Evolutionary conservation across 2,888 invertebrate species (phyloP).

Genomic region (Ophion slaviceki): DNA sequence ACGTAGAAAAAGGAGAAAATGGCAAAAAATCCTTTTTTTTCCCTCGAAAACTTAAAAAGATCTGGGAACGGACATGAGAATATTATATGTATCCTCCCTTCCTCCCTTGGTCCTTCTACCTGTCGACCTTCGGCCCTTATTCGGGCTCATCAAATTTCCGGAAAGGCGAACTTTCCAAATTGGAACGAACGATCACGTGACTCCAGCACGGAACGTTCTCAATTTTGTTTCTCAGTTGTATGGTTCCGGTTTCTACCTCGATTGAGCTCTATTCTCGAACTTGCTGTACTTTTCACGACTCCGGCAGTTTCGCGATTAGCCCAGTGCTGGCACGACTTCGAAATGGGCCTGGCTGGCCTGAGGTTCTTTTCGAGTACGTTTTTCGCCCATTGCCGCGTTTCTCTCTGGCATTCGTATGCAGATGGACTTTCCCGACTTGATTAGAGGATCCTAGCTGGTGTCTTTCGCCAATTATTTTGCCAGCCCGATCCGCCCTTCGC

Average conservation of each 20-base stretch:
- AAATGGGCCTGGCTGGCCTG: neutral
- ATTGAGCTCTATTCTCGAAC: neutral
- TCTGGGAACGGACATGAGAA: too few species aligned
- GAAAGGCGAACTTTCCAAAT: neutral
- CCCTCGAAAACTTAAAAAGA: too few species aligned
- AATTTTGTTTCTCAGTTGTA: neutral
- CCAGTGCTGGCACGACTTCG: neutral
- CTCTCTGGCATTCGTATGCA: slow-evolving; percentile 71
- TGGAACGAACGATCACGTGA: slow-evolving; percentile 1
- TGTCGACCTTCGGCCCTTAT: neutral
- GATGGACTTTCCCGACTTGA: slow-evolving; percentile 72
- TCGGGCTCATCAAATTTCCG: neutral
- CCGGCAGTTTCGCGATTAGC: neutral
- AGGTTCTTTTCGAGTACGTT: neutral
- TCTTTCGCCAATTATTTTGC: slow-evolving; percentile 52
- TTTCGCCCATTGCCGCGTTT: slow-evolving; percentile 15
- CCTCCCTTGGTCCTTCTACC: neutral
- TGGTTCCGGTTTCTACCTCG: neutral
- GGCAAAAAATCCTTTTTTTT: too few species aligned
- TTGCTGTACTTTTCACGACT: slow-evolving; percentile 5
- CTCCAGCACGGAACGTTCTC: neutral
- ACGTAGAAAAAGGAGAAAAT: too few species aligned
- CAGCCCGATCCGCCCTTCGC: slow-evolving; percentile 4
- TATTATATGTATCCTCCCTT: too few species aligned
- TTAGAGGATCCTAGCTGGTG: slow-evolving; percentile 72